Conservation (phyloP, 2,113 vertebrate species). For the Typhlomys cinereus region DNA sequence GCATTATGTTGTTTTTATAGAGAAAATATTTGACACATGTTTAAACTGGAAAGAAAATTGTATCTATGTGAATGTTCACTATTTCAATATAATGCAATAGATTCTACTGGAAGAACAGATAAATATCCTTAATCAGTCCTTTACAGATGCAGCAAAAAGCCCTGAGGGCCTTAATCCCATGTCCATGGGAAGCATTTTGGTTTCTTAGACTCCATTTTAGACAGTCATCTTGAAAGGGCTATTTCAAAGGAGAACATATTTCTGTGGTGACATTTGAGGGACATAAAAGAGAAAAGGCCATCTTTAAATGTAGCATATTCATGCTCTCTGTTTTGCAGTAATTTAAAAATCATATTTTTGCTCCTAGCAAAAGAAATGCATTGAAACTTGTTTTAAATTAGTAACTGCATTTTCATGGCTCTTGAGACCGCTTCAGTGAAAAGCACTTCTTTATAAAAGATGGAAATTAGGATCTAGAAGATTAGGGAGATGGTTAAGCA, state of each 20-base stretch:
- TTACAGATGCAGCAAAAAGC: background rate
- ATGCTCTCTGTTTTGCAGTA: background rate
- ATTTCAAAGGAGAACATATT: background rate
- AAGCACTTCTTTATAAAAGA: background rate
- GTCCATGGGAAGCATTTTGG: background rate
- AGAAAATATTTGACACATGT: background rate
- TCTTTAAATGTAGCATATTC: background rate
- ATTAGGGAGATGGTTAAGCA: background rate
- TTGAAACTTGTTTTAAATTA: background rate
- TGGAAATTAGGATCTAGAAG: slow-evolving; percentile 15
- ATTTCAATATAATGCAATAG: background rate
- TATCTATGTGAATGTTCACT: background rate
- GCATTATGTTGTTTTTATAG: background rate
- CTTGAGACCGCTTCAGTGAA: background rate
- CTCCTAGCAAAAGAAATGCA: background rate
- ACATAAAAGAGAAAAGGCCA: background rate
- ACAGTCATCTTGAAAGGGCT: background rate
- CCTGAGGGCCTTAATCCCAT: background rate
- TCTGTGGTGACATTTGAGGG: background rate
- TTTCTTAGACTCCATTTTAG: background rate
- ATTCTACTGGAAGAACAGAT: background rate
- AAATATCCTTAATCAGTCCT: background rate
- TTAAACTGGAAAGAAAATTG: background rate
- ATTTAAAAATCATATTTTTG: background rate
- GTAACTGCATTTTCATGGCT: too few species aligned